Evolutionary conservation across 2,888 invertebrate genomes (phyloP).

Genomic region (Apamea sordens): DNA sequence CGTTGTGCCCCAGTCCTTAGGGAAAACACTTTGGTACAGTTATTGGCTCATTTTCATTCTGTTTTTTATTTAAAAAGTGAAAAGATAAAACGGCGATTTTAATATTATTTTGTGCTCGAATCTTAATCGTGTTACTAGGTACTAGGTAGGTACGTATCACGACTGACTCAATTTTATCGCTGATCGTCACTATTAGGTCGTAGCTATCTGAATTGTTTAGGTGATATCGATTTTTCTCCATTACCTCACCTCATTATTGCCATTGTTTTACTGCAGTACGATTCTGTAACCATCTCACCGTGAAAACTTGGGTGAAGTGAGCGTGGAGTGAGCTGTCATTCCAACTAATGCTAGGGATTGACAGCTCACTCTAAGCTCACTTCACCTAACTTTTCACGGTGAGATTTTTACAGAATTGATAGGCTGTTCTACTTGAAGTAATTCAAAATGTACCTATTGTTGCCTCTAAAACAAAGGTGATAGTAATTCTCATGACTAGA

Average conservation of each 20-base stretch:
- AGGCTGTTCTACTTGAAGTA: background rate
- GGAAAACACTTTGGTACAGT: constrained; percentile 37
- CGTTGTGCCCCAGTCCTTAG: constrained; percentile 35
- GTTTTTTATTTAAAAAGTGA: constrained; percentile 16
- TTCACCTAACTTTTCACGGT: too few relatives aligned
- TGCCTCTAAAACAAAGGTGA: background rate
- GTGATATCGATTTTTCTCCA: background rate
- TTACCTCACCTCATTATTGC: background rate
- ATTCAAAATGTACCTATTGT: background rate
- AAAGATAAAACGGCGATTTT: background rate
- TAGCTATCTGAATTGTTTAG: background rate
- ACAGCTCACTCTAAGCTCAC: too few relatives aligned
- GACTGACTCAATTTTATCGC: background rate
- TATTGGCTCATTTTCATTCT: constrained; percentile 45
- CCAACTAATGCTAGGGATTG: too few relatives aligned
- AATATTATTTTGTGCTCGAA: background rate
- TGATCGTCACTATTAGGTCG: background rate
- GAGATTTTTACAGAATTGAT: too few relatives aligned
- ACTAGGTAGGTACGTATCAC: too few relatives aligned
- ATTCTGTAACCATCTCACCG: too few relatives aligned
- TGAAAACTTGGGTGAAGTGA: too few relatives aligned
- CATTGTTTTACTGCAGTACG: background rate
- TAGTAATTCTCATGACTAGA: background rate
- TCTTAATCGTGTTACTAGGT: background rate
- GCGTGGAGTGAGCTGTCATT: too few relatives aligned